These are phyloP conservation scores for Ovis canadensis DNA, from an alignment of 2,113 vertebrate genomes.

Conservation along the genomic window DNA sequence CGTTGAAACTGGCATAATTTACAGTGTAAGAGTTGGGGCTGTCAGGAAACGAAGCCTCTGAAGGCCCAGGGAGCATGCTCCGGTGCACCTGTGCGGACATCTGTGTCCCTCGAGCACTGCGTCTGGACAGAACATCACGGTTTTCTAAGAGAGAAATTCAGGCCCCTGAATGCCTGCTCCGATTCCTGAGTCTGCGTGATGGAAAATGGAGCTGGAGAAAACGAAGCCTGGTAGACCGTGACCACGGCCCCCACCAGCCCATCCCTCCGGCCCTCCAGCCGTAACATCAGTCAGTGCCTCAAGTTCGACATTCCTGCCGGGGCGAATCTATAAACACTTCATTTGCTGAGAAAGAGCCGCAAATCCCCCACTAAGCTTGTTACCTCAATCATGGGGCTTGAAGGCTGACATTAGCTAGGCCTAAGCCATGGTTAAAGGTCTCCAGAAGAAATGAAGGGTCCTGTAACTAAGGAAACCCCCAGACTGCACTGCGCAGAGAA, in stretches of 20 bases:
- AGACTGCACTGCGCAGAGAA: not conserved
- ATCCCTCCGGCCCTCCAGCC: not conserved
- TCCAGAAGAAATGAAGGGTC: constrained; percentile 28
- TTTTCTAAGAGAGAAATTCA: not conserved
- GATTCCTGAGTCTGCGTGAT: not conserved
- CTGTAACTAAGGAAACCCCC: not conserved
- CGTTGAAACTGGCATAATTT: not conserved
- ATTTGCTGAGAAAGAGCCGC: not conserved
- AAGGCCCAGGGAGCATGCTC: not conserved
- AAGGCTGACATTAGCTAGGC: constrained; percentile 43
- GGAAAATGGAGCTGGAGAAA: not conserved
- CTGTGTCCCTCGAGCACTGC: not conserved
- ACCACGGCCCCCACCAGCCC: not conserved
- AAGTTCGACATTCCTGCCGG: not conserved
- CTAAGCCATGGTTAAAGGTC: constrained; percentile 37
- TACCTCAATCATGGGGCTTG: constrained; percentile 30
- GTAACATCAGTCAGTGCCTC: not conserved
- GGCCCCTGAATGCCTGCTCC: not conserved
- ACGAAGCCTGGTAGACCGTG: not conserved
- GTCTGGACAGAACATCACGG: not conserved
- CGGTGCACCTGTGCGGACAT: not conserved
- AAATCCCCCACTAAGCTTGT: constrained; percentile 21
- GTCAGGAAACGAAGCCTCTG: not conserved
- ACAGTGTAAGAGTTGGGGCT: not conserved
- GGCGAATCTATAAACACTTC: not conserved